Evolutionary conservation across 1,140 invertebrate species (phyloP).

Genomic region (Drosophila pachea): DNA sequence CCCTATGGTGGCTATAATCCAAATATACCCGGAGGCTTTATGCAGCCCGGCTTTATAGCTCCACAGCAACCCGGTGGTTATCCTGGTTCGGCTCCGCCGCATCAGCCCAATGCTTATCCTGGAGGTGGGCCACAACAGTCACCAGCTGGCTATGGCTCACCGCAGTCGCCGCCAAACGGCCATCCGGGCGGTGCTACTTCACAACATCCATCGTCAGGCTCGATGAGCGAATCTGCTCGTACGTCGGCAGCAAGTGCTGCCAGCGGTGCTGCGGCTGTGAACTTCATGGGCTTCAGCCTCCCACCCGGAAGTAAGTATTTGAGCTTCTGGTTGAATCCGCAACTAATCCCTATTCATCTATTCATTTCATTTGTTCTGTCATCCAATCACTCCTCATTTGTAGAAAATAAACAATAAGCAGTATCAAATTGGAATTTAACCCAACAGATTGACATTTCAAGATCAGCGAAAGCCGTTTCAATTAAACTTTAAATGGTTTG

Average conservation of each 20-base stretch:
- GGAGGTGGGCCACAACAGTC: constrained; percentile 30
- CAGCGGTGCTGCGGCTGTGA: constrained; percentile 36
- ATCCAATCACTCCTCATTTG: too few relatives aligned
- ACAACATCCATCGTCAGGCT: constrained; percentile 22
- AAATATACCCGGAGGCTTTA: constrained; percentile 62
- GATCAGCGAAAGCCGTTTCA: neutral
- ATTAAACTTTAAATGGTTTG: constrained; percentile 2
- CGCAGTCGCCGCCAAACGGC: constrained; percentile 16
- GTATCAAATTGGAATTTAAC: too few relatives aligned
- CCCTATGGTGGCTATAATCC: constrained; percentile 54
- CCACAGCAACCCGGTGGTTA: constrained; percentile 50
- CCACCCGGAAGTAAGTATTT: constrained; percentile 73
- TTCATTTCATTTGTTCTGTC: too few relatives aligned
- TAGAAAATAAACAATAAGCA: too few relatives aligned
- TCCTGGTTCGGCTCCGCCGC: constrained; percentile 55
- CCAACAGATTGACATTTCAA: neutral
- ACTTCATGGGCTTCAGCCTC: constrained; percentile 71
- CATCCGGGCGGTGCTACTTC: constrained; percentile 51
- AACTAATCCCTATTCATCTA: too few relatives aligned
- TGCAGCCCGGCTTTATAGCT: constrained; percentile 42
- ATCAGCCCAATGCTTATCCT: constrained; percentile 53
- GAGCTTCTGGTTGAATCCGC: neutral
- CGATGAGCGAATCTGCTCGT: constrained; percentile 11
- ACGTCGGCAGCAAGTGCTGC: constrained; percentile 33
- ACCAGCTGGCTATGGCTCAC: neutral